Evolutionary conservation across 2,113 vertebrate genomes (phyloP), one percentile per base, ranked within the genome.

Genomic region (Pelobates fuscus): DNA sequence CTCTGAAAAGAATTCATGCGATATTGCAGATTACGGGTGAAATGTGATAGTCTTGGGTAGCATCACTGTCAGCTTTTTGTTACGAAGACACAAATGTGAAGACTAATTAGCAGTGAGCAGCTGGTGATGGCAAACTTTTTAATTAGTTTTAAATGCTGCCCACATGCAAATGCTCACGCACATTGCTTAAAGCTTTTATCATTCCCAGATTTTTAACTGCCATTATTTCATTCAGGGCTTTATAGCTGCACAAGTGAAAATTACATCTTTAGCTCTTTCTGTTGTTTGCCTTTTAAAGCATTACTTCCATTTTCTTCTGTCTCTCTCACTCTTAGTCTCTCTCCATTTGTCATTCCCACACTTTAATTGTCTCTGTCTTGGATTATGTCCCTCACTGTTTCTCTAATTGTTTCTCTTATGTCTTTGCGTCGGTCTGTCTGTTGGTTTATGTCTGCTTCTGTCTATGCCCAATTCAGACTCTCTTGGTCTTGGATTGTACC

Each of bases 121-220:
- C 55, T 77, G 73, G 65, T 77, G 65, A 68, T 61, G 55, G 73
- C 55, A 77, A 68, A 67, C 64, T 76, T 76, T 75, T 76, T 67
- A 76, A 76, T 76, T 76, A 67, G 64, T 76, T 76, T 61, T 67
- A 76, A 76, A 76, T 60, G 64, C 64, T 67, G 73, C 73, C 73
- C 73, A 76, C 73, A 60, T 76, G 64, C 64, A 67, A 67, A 67
- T 76, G 64, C 57, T 76, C 55, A 49, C 20, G 44, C 55, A 23
- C 32, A 37, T 49, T 30, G 64, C 73, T 76, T 58, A 52, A n/a
- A 32, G 73, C 55, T 68, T 75, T 76, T 61, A 60, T 67, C 55
- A 52, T 55, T 76, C 72, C 29, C 55, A 68, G 64, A 76, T 76
- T 76, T 30, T 67, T 60, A 30, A 60, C 26, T 67, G 64, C 64